phyloP scores from a whole-genome alignment of 2,113 vertebrate species.

The Junco hyemalis region DNA sequence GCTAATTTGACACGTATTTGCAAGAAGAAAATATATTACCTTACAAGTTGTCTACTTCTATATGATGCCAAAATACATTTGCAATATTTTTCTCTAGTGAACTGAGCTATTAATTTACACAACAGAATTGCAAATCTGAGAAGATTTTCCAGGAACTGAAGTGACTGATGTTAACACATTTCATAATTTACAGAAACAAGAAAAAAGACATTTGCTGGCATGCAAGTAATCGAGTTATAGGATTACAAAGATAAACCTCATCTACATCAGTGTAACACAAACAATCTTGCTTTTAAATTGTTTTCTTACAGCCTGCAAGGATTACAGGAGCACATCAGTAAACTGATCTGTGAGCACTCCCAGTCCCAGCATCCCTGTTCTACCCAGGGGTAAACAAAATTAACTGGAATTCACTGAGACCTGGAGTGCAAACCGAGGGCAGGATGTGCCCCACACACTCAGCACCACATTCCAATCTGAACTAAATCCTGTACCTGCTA shows the following conservation, averaged over 20 bases:
- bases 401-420: not conserved
- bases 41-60: slow-evolving; percentile 47
- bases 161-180: slow-evolving; percentile 13
- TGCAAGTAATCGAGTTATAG: not conserved
- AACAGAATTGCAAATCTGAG: not conserved
- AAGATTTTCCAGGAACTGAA: not conserved
- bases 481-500: not conserved
- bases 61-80: slow-evolving; percentile 24
- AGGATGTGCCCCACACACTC: not conserved
- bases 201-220: not conserved
- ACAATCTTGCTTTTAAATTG: not conserved
- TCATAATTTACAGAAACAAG: not conserved
- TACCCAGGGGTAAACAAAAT: not conserved
- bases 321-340: not conserved
- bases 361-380: not conserved
- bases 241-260: slow-evolving; percentile 17
- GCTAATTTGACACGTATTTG: slow-evolving; percentile 43
- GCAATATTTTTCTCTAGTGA: slow-evolving; percentile 28
- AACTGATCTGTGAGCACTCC: not conserved
- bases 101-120: slow-evolving; percentile 46
- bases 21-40: slow-evolving; percentile 23
- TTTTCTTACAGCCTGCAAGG: not conserved
- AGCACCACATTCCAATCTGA: not conserved
- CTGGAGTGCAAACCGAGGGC: not conserved
- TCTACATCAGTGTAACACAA: not conserved